These are phyloP conservation scores for Varanus salvator DNA, from an alignment of 2,113 vertebrate genomes.

Conservation along the genomic window DNA sequence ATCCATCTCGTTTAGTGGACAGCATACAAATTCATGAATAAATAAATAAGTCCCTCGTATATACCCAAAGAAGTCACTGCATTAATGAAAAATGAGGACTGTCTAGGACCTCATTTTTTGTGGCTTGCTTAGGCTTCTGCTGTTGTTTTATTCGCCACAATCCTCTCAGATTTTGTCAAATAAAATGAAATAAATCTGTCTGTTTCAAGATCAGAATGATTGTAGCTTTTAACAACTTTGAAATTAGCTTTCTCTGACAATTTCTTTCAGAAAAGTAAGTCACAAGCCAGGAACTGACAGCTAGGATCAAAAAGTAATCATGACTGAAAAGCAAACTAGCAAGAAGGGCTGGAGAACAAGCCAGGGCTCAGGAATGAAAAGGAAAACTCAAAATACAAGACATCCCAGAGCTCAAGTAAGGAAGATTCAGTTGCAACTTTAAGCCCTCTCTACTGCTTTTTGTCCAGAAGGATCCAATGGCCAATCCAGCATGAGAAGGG, in stretches of 20 bases:
- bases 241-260: slow-evolving; percentile 37
- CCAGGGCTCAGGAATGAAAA: background rate
- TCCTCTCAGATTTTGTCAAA: slow-evolving; percentile 18
- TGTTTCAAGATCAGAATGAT: slow-evolving; percentile 51
- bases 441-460: background rate
- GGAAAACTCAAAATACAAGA: background rate
- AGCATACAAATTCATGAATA: too few species aligned
- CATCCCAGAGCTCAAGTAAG: background rate
- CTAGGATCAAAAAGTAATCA: background rate
- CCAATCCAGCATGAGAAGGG: background rate
- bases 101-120: background rate
- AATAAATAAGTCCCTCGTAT: background rate
- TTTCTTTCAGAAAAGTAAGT: too few species aligned
- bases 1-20: too few species aligned
- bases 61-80: background rate
- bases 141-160: background rate
- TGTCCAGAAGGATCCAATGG: background rate
- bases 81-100: background rate
- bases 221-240: slow-evolving; percentile 7
- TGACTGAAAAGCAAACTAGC: background rate
- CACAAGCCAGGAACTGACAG: background rate
- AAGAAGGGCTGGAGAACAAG: background rate
- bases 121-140: background rate
- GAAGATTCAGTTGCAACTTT: background rate
- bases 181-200: background rate